Evolutionary conservation across 2,888 invertebrate species (phyloP).

Genomic region (Coleophora deauratella): DNA sequence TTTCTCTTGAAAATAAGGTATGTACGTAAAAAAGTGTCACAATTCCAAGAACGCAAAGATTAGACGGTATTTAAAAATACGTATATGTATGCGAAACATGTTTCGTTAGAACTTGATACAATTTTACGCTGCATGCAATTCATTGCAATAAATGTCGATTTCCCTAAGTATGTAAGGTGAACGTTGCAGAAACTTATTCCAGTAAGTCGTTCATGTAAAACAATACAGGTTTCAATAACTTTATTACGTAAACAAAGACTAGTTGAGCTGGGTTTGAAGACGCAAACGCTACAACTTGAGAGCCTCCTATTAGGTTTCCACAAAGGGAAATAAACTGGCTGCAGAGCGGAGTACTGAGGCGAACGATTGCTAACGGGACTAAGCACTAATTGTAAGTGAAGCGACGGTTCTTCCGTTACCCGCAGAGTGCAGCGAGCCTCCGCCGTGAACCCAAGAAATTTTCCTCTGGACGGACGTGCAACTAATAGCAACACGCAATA

Average conservation of each 20-base stretch:
- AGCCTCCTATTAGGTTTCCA: slow-evolving; percentile 50
- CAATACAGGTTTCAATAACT: slow-evolving; percentile 3
- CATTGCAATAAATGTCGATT: slow-evolving; percentile 4
- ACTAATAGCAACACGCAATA: not conserved
- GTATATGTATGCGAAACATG: no score
- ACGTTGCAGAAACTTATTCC: slow-evolving; percentile 6
- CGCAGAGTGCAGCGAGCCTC: slow-evolving; percentile 21
- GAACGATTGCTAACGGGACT: slow-evolving; percentile 66
- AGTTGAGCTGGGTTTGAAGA: slow-evolving; percentile 28
- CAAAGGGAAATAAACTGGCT: slow-evolving; percentile 55
- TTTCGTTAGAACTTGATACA: no score
- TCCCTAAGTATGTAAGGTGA: not conserved
- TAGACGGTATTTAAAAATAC: no score
- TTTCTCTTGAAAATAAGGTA: no score
- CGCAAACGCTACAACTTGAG: slow-evolving; percentile 46
- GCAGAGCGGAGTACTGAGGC: slow-evolving; percentile 40
- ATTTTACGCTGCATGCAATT: slow-evolving; percentile 19
- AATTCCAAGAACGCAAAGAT: no score
- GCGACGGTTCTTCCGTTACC: slow-evolving; percentile 58
- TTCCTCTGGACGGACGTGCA: slow-evolving; percentile 23
- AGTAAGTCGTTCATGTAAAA: slow-evolving; percentile 1
- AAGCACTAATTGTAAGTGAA: slow-evolving; percentile 62
- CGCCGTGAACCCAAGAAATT: slow-evolving; percentile 15
- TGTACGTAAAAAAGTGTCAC: no score
- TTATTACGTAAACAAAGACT: slow-evolving; percentile 34